Evolutionary conservation across 2,888 invertebrate species (phyloP), one percentile per base, ranked within the genome.

Genomic region (Timema cristinae): DNA sequence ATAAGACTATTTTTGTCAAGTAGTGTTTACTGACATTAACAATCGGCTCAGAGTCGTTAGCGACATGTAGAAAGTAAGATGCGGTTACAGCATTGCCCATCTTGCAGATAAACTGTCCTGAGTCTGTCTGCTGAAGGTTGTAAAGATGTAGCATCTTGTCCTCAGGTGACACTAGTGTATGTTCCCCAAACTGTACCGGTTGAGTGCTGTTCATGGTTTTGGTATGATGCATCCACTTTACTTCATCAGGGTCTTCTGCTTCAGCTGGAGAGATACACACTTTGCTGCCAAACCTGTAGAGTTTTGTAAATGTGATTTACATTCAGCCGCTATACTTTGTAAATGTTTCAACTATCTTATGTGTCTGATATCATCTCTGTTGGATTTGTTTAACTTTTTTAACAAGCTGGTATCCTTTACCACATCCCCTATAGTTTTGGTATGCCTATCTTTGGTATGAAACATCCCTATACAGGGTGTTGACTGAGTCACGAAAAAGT

Each of bases 51-150:
- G 81, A 78, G 50, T 83, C 80, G 71, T 82, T 82, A 10, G 84
- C 81, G 0, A 89, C 83, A 61, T 88, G 86, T 66, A 90, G 76
- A 75, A 86, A 83, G 74, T 85, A 84, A 7, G 84, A 81, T 15
- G 82, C 79, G 6, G 82, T 83, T 66, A 82, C 74, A 6, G 82
- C 80, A 68, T 83, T 79, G 10, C 85, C 86, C 8, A 86, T 75
- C 76, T 80, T 79, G 77, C 89, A 90, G 75, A 84, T 81, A 78
- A 89, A 90, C 70, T 85, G 82, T 0, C 89, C 89, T 1, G 83
- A 83, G 84, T 59, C 82, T 81, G 2, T 75, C 75, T 75, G 75
- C 71, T 81, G 79, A 54, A 86, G 80, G 76, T 86, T 85, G 77
- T 85, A 86, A 68, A 89, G 82, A n/a, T 82, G 81, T 61, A 90